phyloP scores from a whole-genome alignment of 2,113 vertebrate species.

The Sinocyclocheilus anshuiensis region DNA sequence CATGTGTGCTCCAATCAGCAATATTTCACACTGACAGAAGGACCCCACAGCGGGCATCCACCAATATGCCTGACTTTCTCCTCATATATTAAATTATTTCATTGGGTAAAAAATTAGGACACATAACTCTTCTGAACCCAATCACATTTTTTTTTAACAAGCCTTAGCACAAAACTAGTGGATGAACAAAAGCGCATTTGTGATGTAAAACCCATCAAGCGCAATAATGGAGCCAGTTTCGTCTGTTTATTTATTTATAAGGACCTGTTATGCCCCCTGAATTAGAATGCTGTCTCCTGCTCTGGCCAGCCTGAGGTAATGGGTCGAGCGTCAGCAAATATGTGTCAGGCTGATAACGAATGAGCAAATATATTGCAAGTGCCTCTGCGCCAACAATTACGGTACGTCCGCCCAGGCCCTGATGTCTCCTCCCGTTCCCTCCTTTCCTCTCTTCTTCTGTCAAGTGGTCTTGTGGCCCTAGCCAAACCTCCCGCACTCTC shows the following conservation, averaged over 20 bases:
- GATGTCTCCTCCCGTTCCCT: background rate
- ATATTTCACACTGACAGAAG: conserved; percentile 80
- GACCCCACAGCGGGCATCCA: conserved; percentile 72
- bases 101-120: conserved; percentile 15
- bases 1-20: conserved; percentile 74
- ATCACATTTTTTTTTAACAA: background rate
- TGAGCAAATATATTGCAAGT: conserved; percentile 69
- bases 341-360: conserved; percentile 53
- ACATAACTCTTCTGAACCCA: background rate
- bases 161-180: background rate
- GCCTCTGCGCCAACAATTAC: background rate
- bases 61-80: conserved; percentile 53
- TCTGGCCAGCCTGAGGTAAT: conserved; percentile 54
- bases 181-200: background rate
- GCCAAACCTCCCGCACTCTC: background rate
- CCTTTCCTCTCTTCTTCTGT: background rate
- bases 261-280: conserved; percentile 31
- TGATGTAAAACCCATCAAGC: conserved; percentile 49
- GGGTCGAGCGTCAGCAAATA: conserved; percentile 65
- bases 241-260: conserved; percentile 55
- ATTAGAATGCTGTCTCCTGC: conserved; percentile 49
- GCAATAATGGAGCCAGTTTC: conserved; percentile 50
- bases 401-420: background rate
- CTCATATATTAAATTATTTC: conserved; percentile 62
- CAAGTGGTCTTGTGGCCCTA: background rate